These are phyloP conservation scores for Philonicus albiceps DNA, from an alignment of 2,888 invertebrate genomes.

Conservation along the genomic window DNA sequence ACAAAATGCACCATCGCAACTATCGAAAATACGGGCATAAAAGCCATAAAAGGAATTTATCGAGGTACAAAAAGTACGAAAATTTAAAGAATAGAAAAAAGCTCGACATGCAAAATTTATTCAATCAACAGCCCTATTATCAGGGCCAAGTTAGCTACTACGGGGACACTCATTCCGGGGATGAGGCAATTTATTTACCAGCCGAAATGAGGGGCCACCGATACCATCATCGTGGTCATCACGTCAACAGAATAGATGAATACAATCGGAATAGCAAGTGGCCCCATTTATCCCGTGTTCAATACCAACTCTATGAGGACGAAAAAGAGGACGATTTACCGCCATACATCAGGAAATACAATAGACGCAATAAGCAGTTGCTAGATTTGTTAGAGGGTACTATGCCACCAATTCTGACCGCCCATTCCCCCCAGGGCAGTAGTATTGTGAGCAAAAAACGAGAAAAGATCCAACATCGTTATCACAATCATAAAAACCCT, in stretches of 20 bases:
- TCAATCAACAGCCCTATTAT: conserved; percentile 54
- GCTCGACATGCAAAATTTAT: background rate
- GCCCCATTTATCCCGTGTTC: conserved; percentile 60
- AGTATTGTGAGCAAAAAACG: conserved; percentile 52
- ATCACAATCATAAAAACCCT: conserved; percentile 50
- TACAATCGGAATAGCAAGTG: conserved; percentile 60
- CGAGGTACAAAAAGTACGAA: conserved; percentile 44
- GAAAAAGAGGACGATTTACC: conserved; percentile 58
- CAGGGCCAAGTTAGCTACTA: conserved; percentile 60
- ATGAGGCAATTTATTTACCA: conserved; percentile 42
- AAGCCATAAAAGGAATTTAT: conserved; percentile 59
- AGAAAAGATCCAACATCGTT: conserved; percentile 54
- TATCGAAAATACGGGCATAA: conserved; percentile 58
- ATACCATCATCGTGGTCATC: conserved; percentile 43
- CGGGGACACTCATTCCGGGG: conserved; percentile 53
- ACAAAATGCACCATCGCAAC: conserved; percentile 57
- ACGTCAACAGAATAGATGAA: conserved; percentile 54
- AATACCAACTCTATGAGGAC: conserved; percentile 57
- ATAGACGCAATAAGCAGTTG: conserved; percentile 61
- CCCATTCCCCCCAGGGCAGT: conserved; percentile 40
- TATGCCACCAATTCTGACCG: conserved; percentile 54
- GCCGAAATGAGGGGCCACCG: conserved; percentile 41
- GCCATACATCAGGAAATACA: conserved; percentile 61
- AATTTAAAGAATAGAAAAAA: conserved; percentile 23
- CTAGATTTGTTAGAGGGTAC: conserved; percentile 61